Evolutionary conservation across 2,888 invertebrate species (phyloP).

Genomic region (Eupithecia exiguata): DNA sequence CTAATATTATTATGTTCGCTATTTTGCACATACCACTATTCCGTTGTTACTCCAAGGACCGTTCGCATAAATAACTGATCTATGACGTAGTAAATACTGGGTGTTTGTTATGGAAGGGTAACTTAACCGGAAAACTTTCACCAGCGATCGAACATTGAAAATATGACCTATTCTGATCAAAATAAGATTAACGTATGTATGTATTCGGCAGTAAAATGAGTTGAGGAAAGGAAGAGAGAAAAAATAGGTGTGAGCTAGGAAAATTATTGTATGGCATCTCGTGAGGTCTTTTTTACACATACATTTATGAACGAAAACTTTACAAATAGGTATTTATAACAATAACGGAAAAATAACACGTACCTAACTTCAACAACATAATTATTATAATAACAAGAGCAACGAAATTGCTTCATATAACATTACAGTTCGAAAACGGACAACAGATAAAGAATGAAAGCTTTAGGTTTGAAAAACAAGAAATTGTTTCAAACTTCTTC

Average conservation of each 20-base stretch:
- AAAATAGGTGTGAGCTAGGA: background rate
- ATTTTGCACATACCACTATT: conserved; percentile 5
- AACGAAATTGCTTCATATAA: background rate
- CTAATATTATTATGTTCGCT: background rate
- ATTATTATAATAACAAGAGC: background rate
- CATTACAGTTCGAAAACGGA: background rate
- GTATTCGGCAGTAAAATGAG: background rate
- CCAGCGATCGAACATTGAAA: conserved; percentile 28
- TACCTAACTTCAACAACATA: no score
- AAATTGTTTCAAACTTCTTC: background rate
- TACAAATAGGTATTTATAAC: no score
- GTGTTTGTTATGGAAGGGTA: conserved; percentile 37
- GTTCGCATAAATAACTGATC: conserved; percentile 37
- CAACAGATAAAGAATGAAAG: background rate
- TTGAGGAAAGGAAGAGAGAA: background rate
- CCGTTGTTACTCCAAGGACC: conserved; percentile 15
- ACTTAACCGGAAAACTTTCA: conserved; percentile 36
- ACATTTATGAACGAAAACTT: no score
- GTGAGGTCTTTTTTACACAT: background rate
- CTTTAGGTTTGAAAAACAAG: background rate
- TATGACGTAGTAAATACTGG: conserved; percentile 37
- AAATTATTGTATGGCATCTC: background rate
- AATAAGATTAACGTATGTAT: conserved; percentile 11
- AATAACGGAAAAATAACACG: no score
- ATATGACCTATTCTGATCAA: conserved; percentile 21